Evolutionary conservation across 2,797 vertebrate species (phyloP).

Genomic region (Spinibarbus caldwelli): DNA sequence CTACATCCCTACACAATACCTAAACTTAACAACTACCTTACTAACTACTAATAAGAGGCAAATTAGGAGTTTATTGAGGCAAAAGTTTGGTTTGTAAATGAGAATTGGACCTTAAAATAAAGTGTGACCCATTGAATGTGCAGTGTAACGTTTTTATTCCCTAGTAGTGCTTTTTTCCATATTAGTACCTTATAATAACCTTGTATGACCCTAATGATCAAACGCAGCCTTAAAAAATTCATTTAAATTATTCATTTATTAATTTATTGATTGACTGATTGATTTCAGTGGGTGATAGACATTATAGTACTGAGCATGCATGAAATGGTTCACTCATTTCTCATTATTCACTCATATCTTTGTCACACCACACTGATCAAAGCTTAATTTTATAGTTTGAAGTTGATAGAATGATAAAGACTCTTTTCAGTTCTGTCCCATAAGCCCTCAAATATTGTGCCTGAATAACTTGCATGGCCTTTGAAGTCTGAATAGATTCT

Average conservation of each 20-base stretch:
- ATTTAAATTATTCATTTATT: not conserved
- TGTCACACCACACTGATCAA: slow-evolving; percentile 58
- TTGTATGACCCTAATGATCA: not conserved
- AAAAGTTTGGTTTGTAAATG: no score
- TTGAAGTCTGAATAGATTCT: slow-evolving; percentile 33
- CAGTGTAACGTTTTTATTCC: not conserved
- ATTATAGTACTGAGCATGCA: not conserved
- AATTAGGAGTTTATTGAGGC: no score
- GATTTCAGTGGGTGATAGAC: not conserved
- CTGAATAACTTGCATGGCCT: slow-evolving; percentile 24
- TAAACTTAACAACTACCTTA: no score
- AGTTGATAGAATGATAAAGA: slow-evolving; percentile 59
- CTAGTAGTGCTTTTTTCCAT: not conserved
- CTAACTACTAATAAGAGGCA: no score
- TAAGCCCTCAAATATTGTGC: slow-evolving; percentile 21
- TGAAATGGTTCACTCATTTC: not conserved
- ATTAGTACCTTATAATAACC: not conserved
- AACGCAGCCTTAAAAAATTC: not conserved
- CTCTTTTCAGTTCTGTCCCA: slow-evolving; percentile 49
- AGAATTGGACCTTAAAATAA: no score
- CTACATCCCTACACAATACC: no score
- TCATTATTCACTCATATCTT: slow-evolving; percentile 58
- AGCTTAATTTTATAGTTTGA: slow-evolving; percentile 48
- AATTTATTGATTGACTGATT: not conserved
- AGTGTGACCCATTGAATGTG: no score